A percentile compares a stretch with the other conserved stretches of the same genome.
Conservation (phyloP, 2,797 vertebrate species). For the Pipistrellus nathusii region DNA sequence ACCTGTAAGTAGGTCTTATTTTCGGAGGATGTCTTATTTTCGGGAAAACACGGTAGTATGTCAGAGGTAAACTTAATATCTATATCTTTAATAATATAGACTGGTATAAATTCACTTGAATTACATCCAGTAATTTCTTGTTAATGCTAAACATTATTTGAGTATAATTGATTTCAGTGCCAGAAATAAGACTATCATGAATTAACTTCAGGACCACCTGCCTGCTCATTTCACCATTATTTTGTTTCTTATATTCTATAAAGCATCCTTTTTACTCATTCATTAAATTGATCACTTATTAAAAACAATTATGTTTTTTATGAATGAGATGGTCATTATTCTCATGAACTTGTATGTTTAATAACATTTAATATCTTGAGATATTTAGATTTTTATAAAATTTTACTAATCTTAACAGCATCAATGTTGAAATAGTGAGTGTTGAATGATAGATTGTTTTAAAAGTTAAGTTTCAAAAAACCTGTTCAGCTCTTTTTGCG, state of each 20-base stretch:
- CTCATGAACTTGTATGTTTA: neutral
- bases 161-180: neutral
- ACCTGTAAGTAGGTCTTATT: too few species aligned
- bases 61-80: neutral
- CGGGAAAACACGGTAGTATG: neutral
- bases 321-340: neutral
- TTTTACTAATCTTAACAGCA: neutral
- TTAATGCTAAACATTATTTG: conserved; percentile 9
- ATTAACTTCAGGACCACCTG: conserved; percentile 27
- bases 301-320: neutral
- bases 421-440: conserved; percentile 19
- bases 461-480: conserved; percentile 73
- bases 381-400: conserved; percentile 31
- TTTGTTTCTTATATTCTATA: neutral
- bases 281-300: conserved; percentile 14
- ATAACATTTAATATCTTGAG: neutral
- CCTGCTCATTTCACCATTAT: neutral
- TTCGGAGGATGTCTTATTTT: too few species aligned
- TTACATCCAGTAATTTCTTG: neutral
- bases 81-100: neutral
- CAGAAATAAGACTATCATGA: conserved; percentile 34
- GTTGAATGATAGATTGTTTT: conserved; percentile 68
- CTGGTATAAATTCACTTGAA: neutral
- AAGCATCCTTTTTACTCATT: neutral
- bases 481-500: conserved; percentile 66